A percentile compares a stretch with the other conserved stretches of the same genome.
Conservation (phyloP, 2,113 vertebrate species). For the Anoura caudifer region DNA sequence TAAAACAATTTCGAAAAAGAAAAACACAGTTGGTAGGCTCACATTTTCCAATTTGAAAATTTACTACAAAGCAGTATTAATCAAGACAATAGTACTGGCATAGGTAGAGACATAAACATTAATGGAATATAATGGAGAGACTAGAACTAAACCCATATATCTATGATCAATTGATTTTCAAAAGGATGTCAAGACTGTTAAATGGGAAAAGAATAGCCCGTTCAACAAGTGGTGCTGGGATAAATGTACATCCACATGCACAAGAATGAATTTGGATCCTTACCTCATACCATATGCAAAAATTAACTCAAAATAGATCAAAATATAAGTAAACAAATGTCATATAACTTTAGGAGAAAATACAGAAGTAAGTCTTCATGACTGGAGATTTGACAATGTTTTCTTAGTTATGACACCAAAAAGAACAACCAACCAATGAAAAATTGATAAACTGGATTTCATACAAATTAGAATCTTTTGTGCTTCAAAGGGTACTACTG, state of each 20-base stretch:
- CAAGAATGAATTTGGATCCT: neutral
- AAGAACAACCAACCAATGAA: neutral
- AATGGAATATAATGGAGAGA: neutral
- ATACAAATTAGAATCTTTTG: neutral
- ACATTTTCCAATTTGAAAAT: neutral
- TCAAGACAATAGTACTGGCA: neutral
- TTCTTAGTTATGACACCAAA: neutral
- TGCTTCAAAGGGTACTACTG: neutral
- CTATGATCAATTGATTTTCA: neutral
- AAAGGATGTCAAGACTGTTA: neutral
- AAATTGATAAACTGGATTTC: neutral
- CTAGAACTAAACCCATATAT: neutral
- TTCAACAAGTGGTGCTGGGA: neutral
- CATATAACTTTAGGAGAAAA: neutral
- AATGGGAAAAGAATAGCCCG: neutral
- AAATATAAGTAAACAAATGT: neutral
- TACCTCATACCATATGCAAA: neutral
- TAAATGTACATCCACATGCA: neutral
- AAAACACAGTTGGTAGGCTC: neutral
- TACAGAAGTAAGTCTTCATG: neutral
- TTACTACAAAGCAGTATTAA: neutral
- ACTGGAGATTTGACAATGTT: neutral
- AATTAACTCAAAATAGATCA: constrained; percentile 25
- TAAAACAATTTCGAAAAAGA: neutral
- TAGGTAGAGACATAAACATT: neutral